These are phyloP conservation scores for Melanogrammus aeglefinus DNA, from an alignment of 2,797 vertebrate species.

Conservation along the genomic window DNA sequence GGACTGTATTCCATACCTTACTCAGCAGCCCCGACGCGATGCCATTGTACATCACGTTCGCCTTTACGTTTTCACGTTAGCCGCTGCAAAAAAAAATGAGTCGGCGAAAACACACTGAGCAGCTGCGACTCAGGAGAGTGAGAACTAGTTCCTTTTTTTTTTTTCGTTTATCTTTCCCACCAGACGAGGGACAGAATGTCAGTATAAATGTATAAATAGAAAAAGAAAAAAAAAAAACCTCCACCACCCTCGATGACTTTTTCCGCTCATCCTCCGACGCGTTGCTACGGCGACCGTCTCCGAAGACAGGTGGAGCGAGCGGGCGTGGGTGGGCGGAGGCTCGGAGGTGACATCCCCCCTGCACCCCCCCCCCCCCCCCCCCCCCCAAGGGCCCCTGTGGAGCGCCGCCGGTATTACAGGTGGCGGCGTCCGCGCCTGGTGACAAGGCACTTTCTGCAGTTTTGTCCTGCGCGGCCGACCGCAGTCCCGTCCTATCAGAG, in stretches of 20 bases:
- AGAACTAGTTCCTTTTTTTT: not conserved
- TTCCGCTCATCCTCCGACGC: slow-evolving; percentile 48
- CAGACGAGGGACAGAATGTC: not conserved
- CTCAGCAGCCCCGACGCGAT: not conserved
- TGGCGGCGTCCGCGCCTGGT: slow-evolving; percentile 47
- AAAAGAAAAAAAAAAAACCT: not conserved
- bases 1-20: not conserved
- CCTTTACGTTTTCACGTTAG: not conserved
- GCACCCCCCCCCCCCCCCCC: slow-evolving; percentile 9
- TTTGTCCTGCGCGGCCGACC: slow-evolving; percentile 30
- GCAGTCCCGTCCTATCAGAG: not conserved
- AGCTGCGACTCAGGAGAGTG: not conserved
- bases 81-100: not conserved
- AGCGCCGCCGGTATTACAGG: slow-evolving; percentile 49
- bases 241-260: slow-evolving; percentile 3
- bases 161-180: not conserved
- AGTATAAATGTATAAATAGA: not conserved
- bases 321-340: slow-evolving; percentile 52
- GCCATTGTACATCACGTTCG: not conserved
- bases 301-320: slow-evolving; percentile 41
- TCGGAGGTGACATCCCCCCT: slow-evolving; percentile 60
- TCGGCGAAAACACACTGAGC: not conserved
- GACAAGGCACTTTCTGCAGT: slow-evolving; percentile 55
- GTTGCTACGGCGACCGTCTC: slow-evolving; percentile 69
- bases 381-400: slow-evolving; percentile 26